These are phyloP conservation scores for Drosophila rufa DNA, from an alignment of 1,140 invertebrate species.

Conservation along the genomic window DNA sequence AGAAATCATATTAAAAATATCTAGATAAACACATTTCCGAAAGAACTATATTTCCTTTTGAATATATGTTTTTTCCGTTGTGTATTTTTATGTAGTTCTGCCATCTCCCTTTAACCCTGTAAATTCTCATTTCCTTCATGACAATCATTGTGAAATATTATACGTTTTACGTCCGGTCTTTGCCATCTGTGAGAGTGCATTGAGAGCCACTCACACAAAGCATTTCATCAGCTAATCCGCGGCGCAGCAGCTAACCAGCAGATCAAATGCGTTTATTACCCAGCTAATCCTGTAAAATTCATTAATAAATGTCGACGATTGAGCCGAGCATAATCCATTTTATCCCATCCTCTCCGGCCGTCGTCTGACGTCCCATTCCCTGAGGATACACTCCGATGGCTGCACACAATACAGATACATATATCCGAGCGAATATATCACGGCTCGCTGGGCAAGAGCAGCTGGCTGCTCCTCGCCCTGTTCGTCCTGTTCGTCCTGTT, in stretches of 20 bases:
- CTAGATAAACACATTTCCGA: no score
- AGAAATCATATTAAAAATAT: no score
- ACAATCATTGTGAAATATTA: constrained; percentile 21
- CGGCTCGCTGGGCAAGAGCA: constrained; percentile 66
- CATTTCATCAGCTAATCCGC: constrained; percentile 53
- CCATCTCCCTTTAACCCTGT: neutral
- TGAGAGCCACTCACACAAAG: constrained; percentile 21
- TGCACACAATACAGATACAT: constrained; percentile 72
- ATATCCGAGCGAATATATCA: constrained; percentile 61
- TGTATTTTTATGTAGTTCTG: constrained; percentile 5
- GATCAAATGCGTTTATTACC: constrained; percentile 72
- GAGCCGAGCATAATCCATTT: constrained; percentile 73
- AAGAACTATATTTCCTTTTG: neutral
- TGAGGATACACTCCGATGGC: constrained; percentile 50
- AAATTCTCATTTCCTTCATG: constrained; percentile 19
- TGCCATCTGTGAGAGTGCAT: constrained; percentile 4
- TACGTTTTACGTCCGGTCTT: neutral
- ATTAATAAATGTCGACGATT: constrained; percentile 78
- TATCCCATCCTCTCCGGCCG: constrained; percentile 32
- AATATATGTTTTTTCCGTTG: neutral
- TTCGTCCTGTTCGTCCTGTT: constrained; percentile 8
- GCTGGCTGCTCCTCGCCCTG: constrained; percentile 42
- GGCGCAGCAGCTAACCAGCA: constrained; percentile 23
- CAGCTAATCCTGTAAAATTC: constrained; percentile 71
- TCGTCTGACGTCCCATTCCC: neutral